Evolutionary conservation across 2,113 vertebrate genomes (phyloP), one percentile per base, ranked within the genome.

Genomic region (Dasyurus viverrinus): DNA sequence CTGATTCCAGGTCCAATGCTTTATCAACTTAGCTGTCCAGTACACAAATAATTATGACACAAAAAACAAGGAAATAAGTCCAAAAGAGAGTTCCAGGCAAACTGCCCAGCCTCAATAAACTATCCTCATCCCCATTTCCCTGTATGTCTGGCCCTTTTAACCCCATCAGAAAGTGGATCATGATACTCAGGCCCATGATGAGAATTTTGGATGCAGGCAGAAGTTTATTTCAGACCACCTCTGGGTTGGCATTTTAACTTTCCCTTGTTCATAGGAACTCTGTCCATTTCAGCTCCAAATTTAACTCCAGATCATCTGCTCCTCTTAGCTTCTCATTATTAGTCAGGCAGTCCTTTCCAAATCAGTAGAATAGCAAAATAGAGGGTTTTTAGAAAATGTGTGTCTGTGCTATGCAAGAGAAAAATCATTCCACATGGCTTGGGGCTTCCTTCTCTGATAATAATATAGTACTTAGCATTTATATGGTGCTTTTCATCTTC

Each of bases 321-420:
- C 91, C 60, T 91, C 91, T 94, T 96, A 50, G 55, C 25, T 48
- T 93, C 26, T 94, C 60, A 46, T 84, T 91, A 26, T 3, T 36
- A 89, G 3, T 93, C 48, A 91, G 48, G 19, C 50, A 94, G 94
- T 91, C 47, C 2, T 52, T 93, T 46, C 93, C 48, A 95, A 53
- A 53, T 54, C 22, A 55, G 68, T 24, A 92, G 53, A 91, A 47
- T 55, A 54, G 55, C 46, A 92, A 54, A 91, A 47, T 68, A 54
- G 68, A 89, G 54, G 95, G 16, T 60, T 94, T 76, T 92, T 84
- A 84, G 90, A 30, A 91, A 3, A n/a, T 10, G 2, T 52, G 54
- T 76, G 8, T 10, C 89, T 92, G 47, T 54, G 19, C 2, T 92
- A 42, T 57, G 19, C 2, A 55, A 54, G 48, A 93, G 48, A 24